phyloP scores from a whole-genome alignment of 2,797 vertebrate genomes.

The Amblyopsis hoosieri region DNA sequence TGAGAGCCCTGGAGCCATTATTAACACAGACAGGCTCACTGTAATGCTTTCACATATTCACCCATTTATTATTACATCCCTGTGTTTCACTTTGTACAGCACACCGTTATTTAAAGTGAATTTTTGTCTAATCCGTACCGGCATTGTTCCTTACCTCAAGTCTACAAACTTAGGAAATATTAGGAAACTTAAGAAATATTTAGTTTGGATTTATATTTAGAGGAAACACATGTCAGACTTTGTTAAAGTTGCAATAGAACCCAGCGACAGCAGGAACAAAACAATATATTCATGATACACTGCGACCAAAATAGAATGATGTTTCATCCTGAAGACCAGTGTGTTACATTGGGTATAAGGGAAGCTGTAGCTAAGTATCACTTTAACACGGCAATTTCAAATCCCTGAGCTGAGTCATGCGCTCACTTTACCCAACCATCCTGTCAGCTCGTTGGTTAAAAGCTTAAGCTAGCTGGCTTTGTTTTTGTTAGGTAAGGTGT shows the following conservation, averaged over 20 bases:
- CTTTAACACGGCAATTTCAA: constrained; percentile 12
- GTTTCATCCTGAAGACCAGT: no score
- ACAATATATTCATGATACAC: no score
- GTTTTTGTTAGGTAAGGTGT: constrained; percentile 7
- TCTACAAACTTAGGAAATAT: no score
- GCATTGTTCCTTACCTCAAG: no score
- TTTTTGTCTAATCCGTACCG: no score
- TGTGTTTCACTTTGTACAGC: constrained; percentile 6
- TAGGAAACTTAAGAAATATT: no score
- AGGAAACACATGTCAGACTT: no score
- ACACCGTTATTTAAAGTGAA: background rate
- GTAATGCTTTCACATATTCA: constrained; percentile 32
- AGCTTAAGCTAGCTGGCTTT: constrained; percentile 1
- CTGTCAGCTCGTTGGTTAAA: background rate
- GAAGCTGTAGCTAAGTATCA: background rate
- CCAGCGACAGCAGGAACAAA: no score
- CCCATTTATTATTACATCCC: constrained; percentile 4
- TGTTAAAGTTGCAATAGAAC: no score
- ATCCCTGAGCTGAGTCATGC: constrained; percentile 8
- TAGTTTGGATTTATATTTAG: no score
- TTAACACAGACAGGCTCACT: constrained; percentile 39
- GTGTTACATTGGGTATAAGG: no score
- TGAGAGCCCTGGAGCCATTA: constrained; percentile 49
- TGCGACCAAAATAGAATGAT: no score
- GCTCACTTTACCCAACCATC: constrained; percentile 16